Percentiles rank a stretch among this genome's conserved stretches.
Evolutionary conservation across 2,113 vertebrate genomes (phyloP).

Genomic region (Clarias batrachus): DNA sequence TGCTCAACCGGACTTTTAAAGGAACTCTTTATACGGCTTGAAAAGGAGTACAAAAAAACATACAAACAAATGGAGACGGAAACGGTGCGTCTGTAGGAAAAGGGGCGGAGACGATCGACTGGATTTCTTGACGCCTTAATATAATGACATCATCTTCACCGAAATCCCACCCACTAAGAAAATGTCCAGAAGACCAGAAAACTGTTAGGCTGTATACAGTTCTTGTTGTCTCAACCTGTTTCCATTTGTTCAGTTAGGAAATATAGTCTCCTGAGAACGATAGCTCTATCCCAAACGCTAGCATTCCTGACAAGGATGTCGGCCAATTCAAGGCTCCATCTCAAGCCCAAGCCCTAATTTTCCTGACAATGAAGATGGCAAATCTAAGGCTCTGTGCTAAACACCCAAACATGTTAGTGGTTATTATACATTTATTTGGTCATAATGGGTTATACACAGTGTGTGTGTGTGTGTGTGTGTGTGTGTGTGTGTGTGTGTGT

Average conservation of each 20-base stretch:
- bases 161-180: constrained; percentile 64
- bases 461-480: not conserved
- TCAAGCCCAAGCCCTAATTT: not conserved
- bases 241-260: constrained; percentile 45
- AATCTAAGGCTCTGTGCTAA: not conserved
- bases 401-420: not conserved
- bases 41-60: not conserved
- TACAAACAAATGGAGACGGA: not conserved
- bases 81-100: not conserved
- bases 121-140: constrained; percentile 64
- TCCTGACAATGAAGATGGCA: not conserved
- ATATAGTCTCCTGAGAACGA: not conserved
- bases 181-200: constrained; percentile 76
- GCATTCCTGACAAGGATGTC: not conserved
- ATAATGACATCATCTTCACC: constrained; percentile 50
- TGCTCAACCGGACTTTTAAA: not conserved
- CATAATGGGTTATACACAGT: not conserved
- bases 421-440: not conserved
- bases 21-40: not conserved
- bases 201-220: constrained; percentile 74
- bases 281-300: not conserved
- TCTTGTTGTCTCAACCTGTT: constrained; percentile 69
- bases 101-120: not conserved
- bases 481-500: constrained; percentile 44
- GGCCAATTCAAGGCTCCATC: not conserved